Base-by-base conservation (phyloP, 2,797 vertebrate species). In the Buphagus erythrorhynchus region DNA sequence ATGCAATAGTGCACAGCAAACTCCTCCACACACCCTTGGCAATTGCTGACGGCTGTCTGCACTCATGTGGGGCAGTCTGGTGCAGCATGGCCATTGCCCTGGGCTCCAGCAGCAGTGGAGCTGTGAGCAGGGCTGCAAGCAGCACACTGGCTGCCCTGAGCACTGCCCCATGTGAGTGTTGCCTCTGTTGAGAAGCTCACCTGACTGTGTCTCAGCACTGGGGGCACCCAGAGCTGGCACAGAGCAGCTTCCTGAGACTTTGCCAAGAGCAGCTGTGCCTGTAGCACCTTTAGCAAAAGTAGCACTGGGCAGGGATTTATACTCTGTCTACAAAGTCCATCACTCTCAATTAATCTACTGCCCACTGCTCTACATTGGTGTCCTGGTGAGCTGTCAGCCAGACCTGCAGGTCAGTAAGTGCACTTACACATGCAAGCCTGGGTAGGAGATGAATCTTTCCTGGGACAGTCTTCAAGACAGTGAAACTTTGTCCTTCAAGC, bases 1-100 rank as follows among this genome's bases (percentile, higher is more conserved):
- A 8, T 8, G 43, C 11, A 36, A 4, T 9, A 36, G 19, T 2
- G 14, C 18, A 3, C 31, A 54, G 36, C 25, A 21, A 38, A 12
- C 6, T 5, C 16, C 7, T 4, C 8, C 24, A 7, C 5, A 0
- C 16, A 8, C 4, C 0, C 10, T 20, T 38, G 10, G 15, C 48
- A 49, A 2, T 29, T 2, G 1, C 31, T 46, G 46, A 6, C 25
- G 11, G 2, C 5, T 21, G 35, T 35, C 33, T 43, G 45, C 31
- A 2, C 43, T 54, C 42, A 16, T 5, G 3, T 5, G 31, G 29
- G 25, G 35, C 65, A 69, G 36, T 11, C 46, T n/a, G 29, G 21
- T 11, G 57, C 26, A 63, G 40, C 13, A 3, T 3, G 33, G 6
- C 48, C 2, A 0, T 21, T 73, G 21, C 8, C 18, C 31, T 5